Base-by-base conservation (phyloP, 2,888 invertebrate genomes). In the Plemyria rubiginata region DNA sequence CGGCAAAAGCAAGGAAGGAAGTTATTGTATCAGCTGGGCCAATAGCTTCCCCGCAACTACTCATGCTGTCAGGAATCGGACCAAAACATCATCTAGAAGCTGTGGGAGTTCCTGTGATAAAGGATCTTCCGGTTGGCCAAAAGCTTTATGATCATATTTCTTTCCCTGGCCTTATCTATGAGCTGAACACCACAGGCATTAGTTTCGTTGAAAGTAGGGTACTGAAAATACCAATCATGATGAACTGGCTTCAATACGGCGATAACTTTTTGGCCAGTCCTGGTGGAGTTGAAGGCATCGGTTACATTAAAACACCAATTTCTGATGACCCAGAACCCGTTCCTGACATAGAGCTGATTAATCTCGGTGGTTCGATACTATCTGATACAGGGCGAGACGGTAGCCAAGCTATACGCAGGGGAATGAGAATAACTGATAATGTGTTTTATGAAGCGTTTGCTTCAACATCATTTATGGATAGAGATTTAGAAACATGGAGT, bases 1-100 rank as follows among this genome's bases (percentile, higher is more conserved):
- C 85, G 9, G 94, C 94, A 0, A 86, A 81, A 50, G 96, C 96
- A 0, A 93, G 93, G 2, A 96, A 96, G 80, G 98, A 98, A 88
- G 95, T 99, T 0, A 96, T 98, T 57, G 77, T 98, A 13, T 96
- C 96, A 12, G 97, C 97, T 1, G 98, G 98, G 0, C 94, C 98
- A 1, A 96, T 99, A 68, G 97, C 97, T 75, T 96, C 97, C 0
- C 98, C 98, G 0, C 98, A 99, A 83, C 82, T 99, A 2, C 93
- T 99, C 9, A 97, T 98, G 97, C 84, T 99, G 5, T 97, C 97
- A 6, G 98, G 98, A 0, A 78, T 95, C 12, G 94, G 94, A 2
- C 94, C 94, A 0, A 85, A 76, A 62, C 79, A 94, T 49, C 92
- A 95, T 73, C 82, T 95, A 1, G 77, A 84, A 15, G 85, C 91